These are phyloP conservation scores for Magallana gigas DNA, from an alignment of 1,140 invertebrate genomes.

Conservation along the genomic window DNA sequence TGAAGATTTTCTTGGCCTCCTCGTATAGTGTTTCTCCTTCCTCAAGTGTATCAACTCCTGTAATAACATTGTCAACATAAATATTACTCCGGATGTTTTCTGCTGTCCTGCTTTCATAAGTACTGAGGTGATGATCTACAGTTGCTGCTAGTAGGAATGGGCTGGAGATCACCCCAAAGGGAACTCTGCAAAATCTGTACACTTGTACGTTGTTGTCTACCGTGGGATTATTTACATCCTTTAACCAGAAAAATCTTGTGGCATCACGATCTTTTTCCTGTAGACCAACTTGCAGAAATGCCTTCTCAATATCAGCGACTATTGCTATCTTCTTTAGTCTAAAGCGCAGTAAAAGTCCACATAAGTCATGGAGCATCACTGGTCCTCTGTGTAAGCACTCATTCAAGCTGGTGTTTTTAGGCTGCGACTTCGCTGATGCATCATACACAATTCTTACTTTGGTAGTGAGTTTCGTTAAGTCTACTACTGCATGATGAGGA, in stretches of 20 bases:
- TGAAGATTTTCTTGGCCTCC: slow-evolving; percentile 45
- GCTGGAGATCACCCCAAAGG: too few species aligned
- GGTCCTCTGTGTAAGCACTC: too few species aligned
- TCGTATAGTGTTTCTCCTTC: neutral
- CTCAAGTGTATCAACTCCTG: slow-evolving; percentile 29
- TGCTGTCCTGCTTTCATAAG: too few species aligned
- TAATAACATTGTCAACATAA: slow-evolving; percentile 49
- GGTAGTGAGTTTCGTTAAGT: too few species aligned
- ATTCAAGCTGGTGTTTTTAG: too few species aligned
- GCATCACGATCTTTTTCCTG: neutral
- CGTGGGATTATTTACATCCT: slow-evolving; percentile 33
- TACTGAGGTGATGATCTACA: too few species aligned
- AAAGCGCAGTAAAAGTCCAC: slow-evolving; percentile 40
- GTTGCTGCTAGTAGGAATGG: too few species aligned
- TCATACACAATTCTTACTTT: too few species aligned
- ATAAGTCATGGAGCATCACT: too few species aligned
- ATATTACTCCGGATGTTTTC: too few species aligned
- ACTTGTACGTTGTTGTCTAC: slow-evolving; percentile 34
- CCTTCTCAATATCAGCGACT: slow-evolving; percentile 28
- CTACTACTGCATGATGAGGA: too few species aligned
- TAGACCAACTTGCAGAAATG: neutral
- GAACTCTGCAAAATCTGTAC: slow-evolving; percentile 49
- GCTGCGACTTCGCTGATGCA: too few species aligned
- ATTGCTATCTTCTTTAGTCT: slow-evolving; percentile 42
- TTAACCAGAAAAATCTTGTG: neutral